Evolutionary conservation across 2,113 vertebrate species (phyloP).

Genomic region (Benitochromis conjunctus): DNA sequence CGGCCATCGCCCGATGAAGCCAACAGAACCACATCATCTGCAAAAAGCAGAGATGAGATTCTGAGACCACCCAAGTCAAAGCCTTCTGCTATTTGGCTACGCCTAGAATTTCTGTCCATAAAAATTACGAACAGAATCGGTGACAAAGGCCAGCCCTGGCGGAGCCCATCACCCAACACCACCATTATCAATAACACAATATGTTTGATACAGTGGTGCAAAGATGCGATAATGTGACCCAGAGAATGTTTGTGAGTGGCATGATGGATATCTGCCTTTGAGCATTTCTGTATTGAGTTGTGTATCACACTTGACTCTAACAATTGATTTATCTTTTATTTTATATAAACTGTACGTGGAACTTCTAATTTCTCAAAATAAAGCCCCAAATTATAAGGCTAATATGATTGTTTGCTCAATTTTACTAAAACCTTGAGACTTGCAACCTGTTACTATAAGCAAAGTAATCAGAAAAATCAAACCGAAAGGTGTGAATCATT

Average conservation of each 20-base stretch:
- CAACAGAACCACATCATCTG: too few species aligned
- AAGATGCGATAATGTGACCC: neutral
- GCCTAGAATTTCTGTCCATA: too few species aligned
- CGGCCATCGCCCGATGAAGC: too few species aligned
- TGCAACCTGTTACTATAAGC: neutral
- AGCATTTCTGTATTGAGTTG: neutral
- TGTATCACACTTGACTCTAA: neutral
- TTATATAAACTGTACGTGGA: neutral
- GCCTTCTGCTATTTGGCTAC: too few species aligned
- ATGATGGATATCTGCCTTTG: neutral
- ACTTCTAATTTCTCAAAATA: neutral
- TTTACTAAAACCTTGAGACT: neutral
- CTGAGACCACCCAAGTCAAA: too few species aligned
- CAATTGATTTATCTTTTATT: neutral
- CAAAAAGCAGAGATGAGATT: too few species aligned
- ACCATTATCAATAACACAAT: neutral
- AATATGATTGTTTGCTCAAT: neutral
- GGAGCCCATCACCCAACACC: too few species aligned
- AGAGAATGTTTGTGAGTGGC: neutral
- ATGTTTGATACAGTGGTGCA: neutral
- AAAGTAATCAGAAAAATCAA: neutral
- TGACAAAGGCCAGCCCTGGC: too few species aligned
- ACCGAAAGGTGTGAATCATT: slow-evolving; percentile 57
- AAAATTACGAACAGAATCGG: too few species aligned
- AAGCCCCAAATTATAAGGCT: neutral